Conservation (phyloP, 2,888 invertebrate genomes). For the Thysanoteuthis rhombus region DNA sequence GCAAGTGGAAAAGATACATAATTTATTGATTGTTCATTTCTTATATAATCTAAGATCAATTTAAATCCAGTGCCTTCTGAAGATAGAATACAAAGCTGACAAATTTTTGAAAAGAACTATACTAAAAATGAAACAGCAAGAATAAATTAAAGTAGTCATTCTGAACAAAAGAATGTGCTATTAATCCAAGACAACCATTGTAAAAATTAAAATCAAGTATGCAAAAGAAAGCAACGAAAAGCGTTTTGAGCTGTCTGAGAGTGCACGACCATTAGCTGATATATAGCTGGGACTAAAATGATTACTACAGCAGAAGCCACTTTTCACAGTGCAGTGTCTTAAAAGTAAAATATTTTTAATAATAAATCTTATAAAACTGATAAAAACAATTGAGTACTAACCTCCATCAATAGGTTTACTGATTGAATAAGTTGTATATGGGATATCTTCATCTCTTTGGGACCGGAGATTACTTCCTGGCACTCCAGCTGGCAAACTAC, state of each 20-base stretch:
- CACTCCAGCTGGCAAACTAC: constrained; percentile 55
- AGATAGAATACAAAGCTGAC: too few species aligned
- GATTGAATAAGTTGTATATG: constrained; percentile 64
- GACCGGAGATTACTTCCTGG: constrained; percentile 58
- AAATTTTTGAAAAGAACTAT: too few species aligned
- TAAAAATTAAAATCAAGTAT: not conserved
- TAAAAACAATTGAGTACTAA: constrained; percentile 35
- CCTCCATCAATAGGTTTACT: constrained; percentile 65
- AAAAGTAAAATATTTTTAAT: not conserved
- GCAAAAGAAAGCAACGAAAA: not conserved
- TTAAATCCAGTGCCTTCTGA: too few species aligned
- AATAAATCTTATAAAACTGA: not conserved
- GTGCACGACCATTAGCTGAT: too few species aligned
- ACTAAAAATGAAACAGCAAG: too few species aligned
- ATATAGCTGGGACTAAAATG: too few species aligned
- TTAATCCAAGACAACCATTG: not conserved
- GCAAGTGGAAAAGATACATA: too few species aligned
- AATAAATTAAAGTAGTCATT: too few species aligned
- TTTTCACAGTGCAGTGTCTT: not conserved
- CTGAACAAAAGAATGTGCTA: not conserved
- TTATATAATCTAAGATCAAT: too few species aligned
- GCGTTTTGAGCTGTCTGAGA: too few species aligned
- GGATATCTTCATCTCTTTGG: constrained; percentile 66
- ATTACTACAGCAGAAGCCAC: not conserved
- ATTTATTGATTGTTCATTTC: too few species aligned